Conservation (phyloP, 2,888 invertebrate genomes). For the Drosophila macrothrix region DNA sequence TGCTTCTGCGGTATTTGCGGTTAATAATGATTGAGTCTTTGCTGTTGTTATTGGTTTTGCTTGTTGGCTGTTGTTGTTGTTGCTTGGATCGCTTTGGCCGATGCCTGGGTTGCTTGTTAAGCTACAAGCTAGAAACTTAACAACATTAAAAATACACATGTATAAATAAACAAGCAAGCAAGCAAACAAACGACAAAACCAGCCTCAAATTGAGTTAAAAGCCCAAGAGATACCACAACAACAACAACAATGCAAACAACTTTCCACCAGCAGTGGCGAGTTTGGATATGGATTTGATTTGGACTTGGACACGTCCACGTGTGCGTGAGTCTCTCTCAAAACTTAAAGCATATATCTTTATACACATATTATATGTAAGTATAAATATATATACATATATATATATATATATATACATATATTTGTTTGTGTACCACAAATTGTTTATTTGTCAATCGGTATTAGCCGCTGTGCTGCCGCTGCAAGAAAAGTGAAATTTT, state of each 20-base stretch:
- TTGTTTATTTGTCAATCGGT: constrained; percentile 77
- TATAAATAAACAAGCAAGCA: constrained; percentile 54
- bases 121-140: constrained; percentile 58
- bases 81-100: constrained; percentile 18
- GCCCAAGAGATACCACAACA: constrained; percentile 55
- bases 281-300: constrained; percentile 64
- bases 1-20: constrained; percentile 46
- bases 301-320: constrained; percentile 63
- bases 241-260: constrained; percentile 64
- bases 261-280: constrained; percentile 65
- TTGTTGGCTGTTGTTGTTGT: constrained; percentile 8
- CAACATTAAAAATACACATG: constrained; percentile 64
- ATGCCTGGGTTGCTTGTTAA: constrained; percentile 52
- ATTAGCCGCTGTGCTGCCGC: constrained; percentile 54
- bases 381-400: constrained; percentile 8
- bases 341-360: constrained; percentile 33
- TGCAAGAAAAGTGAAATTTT: constrained; percentile 73
- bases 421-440: constrained; percentile 57
- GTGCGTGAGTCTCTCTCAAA: constrained; percentile 56
- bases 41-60: constrained; percentile 32
- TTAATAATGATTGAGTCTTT: constrained; percentile 51
- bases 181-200: constrained; percentile 51
- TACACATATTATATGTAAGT: constrained; percentile 18
- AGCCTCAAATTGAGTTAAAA: constrained; percentile 75
- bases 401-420: constrained; percentile 6